Evolutionary conservation across 2,797 vertebrate species (phyloP), one percentile per base, ranked within the genome.

Genomic region (Anguilla megastoma): DNA sequence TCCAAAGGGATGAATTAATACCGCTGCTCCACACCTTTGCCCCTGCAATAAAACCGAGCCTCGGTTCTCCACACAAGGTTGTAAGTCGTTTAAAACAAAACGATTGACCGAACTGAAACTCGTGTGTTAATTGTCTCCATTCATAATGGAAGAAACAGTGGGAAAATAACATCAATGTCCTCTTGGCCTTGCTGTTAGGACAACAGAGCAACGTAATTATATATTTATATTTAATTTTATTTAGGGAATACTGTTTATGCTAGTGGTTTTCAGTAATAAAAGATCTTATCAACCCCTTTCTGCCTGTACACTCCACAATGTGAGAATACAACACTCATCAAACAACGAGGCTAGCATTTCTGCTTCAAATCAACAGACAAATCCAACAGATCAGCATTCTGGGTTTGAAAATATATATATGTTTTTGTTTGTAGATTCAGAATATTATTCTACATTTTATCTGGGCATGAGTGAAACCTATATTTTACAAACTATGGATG

Each of bases 1-100:
- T 89, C 88, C 85, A 74, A 60, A 21, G 88, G 88, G 88, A 89
- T 58, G 50, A 84, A 63, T 89, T 56, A 63, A 84, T 76, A 41
- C 36, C 36, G 24, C 48, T 48, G 52, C 41, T 52, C 50, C 85
- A 66, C 86, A 80, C 88, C 85, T 89, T 74, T 89, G 80, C 56
- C 27, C 30, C 18, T 85, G 21, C 24, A 10, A 18, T 50, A 82
- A n/a, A 45, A 50, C 79, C 7, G 6, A 50, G 41, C 33, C 74
- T 50, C 41, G 2, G 8, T 50, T 50, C 45, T 82, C 41, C 21
- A 2, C 45, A 33, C 45, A 50, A 50, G 21, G 41, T n/a, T n/a
- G 45, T 33, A 82, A 82, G 41, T n/a, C 41, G 50, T 50, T 50
- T 50, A 50, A 50, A 82, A 50, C 41, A 18, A 45, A 21, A 79